Evolutionary conservation across 2,797 vertebrate species (phyloP).

Genomic region (Chelonia mydas): DNA sequence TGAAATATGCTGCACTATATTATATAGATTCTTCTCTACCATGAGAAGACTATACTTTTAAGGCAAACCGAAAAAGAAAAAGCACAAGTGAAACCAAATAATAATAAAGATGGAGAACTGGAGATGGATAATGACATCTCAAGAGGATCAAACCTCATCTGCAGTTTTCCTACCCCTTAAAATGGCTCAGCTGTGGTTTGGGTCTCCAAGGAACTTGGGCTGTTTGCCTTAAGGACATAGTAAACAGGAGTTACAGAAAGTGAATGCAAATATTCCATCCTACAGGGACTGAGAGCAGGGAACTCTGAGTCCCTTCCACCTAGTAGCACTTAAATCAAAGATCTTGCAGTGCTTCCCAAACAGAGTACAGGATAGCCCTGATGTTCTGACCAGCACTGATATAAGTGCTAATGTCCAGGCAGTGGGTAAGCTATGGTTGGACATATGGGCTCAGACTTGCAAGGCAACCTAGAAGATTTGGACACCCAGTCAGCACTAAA

Average conservation of each 20-base stretch:
- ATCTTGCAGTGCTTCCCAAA: not conserved
- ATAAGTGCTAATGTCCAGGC: not conserved
- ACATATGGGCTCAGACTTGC: not conserved
- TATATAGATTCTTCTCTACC: not conserved
- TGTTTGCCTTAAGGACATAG: not conserved
- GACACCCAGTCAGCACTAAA: not conserved
- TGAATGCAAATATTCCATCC: not conserved
- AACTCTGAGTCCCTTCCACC: not conserved
- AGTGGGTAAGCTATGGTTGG: not conserved
- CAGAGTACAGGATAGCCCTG: not conserved
- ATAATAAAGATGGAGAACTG: not conserved
- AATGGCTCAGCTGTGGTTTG: not conserved
- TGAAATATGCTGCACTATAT: not conserved
- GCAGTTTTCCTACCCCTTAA: not conserved
- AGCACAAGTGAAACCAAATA: not conserved
- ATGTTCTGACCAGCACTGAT: not conserved
- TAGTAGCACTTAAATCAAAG: constrained; percentile 27
- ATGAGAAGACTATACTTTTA: not conserved
- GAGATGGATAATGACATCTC: not conserved
- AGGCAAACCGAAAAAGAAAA: not conserved
- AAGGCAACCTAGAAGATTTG: not conserved
- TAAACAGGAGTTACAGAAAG: not conserved
- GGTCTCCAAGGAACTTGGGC: not conserved
- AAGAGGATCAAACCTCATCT: too few relatives aligned
- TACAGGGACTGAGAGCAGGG: not conserved